Base-by-base conservation (phyloP, 1,140 invertebrate species). In the Drosophila miranda region DNA sequence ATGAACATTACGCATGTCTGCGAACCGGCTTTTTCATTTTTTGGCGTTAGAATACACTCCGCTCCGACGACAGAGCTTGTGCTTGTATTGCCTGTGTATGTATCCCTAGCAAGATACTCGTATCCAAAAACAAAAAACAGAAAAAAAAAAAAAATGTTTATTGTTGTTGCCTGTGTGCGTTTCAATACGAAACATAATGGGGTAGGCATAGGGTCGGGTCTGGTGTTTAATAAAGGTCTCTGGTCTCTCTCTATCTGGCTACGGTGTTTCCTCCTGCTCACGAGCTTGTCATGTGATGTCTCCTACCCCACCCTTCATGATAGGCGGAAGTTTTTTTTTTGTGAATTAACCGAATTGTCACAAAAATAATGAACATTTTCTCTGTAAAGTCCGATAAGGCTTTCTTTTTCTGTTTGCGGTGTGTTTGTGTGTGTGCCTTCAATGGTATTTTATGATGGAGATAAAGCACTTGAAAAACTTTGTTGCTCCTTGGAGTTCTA, bases 151-250 rank as follows among this genome's bases (percentile, higher is more conserved):
- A 0, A 23, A 66, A 51, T 44, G 28, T 51, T 51, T 53, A 21
- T 44, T 42, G 53, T 51, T 55, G 49, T 42, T 21, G 49, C 34
- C 34, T 38, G 34, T 38, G 38, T 30, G 61, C 50, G 61, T 75
- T 78, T 57, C 69, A 86, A 86, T 81, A 78, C 59, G 44, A 87
- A 86, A 81, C 58, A 62, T 78, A 86, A 86, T 86, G 81, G 78
- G 81, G 81, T 86, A 86, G 81, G 81, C 82, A 81, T 77, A 79
- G 75, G 75, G 80, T 84, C 46, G 48, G 11, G 11, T 38, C 34
- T 13, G 34, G 34, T 38, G 34, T 13, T 38, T 38, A 30, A 23
- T 4, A 50, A 16, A 45, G 11, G 9, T 56, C 11, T 44, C 41
- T 16, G 1, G 11, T 28, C 41, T 19, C 3, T 19, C 8, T 57